phyloP scores from a whole-genome alignment of 1,140 invertebrate species.

The Saxidomus purpurata region DNA sequence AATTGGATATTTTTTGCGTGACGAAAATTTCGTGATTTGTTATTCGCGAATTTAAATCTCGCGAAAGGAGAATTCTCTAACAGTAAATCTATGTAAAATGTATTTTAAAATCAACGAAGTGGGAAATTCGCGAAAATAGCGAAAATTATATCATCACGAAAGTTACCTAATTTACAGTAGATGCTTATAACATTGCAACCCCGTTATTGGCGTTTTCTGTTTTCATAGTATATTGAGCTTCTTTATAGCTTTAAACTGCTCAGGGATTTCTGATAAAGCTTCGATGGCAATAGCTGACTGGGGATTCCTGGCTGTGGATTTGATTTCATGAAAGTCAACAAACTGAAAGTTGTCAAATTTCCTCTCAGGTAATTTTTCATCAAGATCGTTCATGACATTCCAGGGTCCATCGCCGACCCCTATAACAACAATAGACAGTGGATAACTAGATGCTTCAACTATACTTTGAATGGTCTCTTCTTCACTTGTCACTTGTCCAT shows the following conservation, averaged over 20 bases:
- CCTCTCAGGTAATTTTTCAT: slow-evolving; percentile 86
- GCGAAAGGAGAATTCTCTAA: too few relatives aligned
- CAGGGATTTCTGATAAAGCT: slow-evolving; percentile 87
- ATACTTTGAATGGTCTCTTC: slow-evolving; percentile 86
- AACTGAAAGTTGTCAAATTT: slow-evolving; percentile 88
- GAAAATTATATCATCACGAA: too few relatives aligned
- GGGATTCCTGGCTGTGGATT: slow-evolving; percentile 76
- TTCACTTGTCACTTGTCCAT: slow-evolving; percentile 87
- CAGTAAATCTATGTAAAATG: too few relatives aligned
- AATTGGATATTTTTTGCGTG: too few relatives aligned
- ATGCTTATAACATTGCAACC: too few relatives aligned
- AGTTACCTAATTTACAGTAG: too few relatives aligned
- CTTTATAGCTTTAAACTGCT: slow-evolving; percentile 87
- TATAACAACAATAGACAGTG: slow-evolving; percentile 88
- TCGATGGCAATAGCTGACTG: slow-evolving; percentile 86
- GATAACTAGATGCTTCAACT: slow-evolving; percentile 87
- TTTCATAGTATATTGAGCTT: slow-evolving; percentile 12
- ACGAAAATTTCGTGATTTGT: too few relatives aligned
- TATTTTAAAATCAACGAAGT: too few relatives aligned
- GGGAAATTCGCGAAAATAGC: too few relatives aligned
- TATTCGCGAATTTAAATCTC: too few relatives aligned
- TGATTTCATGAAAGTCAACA: slow-evolving; percentile 85
- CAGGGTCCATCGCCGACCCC: slow-evolving; percentile 88
- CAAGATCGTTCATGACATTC: slow-evolving; percentile 87
- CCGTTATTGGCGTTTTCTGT: too few relatives aligned